A percentile compares a stretch with the other conserved stretches of the same genome.
These are phyloP conservation scores for Euzetes globulus DNA, from an alignment of 2,888 invertebrate genomes.

Conservation along the genomic window DNA sequence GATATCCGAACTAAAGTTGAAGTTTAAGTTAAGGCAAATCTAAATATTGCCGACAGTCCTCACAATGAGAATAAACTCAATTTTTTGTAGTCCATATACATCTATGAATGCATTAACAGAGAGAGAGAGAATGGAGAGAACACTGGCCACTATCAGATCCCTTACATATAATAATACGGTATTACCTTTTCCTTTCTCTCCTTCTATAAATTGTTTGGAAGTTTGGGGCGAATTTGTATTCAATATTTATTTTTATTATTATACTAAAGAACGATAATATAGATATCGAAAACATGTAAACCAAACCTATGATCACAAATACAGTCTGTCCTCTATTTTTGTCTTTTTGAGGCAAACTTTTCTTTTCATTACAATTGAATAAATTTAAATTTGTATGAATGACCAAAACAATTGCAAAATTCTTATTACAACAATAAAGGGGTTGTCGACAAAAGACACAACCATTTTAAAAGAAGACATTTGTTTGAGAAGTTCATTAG, in stretches of 20 bases:
- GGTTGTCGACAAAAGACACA: not conserved
- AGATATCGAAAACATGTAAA: constrained; percentile 14
- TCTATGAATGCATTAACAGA: not conserved
- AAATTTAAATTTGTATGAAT: not conserved
- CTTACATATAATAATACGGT: constrained; percentile 19
- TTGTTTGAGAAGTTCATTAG: too few relatives aligned
- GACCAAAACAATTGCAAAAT: not conserved
- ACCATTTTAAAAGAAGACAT: not conserved
- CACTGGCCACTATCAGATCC: not conserved
- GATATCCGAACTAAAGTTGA: not conserved
- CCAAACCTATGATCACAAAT: not conserved
- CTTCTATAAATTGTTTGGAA: constrained; percentile 16
- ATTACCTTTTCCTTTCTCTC: not conserved
- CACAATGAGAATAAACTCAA: constrained; percentile 8
- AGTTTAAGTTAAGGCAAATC: not conserved
- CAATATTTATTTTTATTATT: constrained; percentile 24
- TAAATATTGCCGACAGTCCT: constrained; percentile 20
- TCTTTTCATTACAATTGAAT: not conserved
- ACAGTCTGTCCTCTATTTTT: not conserved
- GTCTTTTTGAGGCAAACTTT: not conserved
- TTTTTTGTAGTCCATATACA: constrained; percentile 7
- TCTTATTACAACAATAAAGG: not conserved
- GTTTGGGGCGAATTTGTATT: constrained; percentile 24
- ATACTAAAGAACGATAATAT: not conserved
- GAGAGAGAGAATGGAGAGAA: not conserved